Evolutionary conservation across 1,140 invertebrate genomes (phyloP).

Genomic region (Tyrophagus putrescentiae): DNA sequence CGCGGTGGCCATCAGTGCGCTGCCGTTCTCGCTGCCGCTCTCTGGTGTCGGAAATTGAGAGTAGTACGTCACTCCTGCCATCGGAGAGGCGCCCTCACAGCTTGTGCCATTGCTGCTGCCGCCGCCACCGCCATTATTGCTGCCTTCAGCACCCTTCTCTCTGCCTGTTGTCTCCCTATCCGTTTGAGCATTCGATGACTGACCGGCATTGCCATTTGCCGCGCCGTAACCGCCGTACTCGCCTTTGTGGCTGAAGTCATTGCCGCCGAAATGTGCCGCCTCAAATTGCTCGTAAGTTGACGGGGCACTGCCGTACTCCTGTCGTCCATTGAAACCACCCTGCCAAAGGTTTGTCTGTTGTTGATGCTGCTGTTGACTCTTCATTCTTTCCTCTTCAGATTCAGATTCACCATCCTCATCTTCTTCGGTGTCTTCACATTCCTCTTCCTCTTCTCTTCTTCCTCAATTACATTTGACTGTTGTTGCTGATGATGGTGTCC

Average conservation of each 20-base stretch:
- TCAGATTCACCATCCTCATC: background rate
- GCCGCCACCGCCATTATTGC: too few species aligned
- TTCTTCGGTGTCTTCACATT: background rate
- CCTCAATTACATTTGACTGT: background rate
- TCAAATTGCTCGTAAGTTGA: background rate
- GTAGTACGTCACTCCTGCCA: background rate
- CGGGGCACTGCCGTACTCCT: background rate
- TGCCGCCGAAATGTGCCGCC: background rate
- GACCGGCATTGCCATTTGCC: background rate
- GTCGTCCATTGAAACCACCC: background rate
- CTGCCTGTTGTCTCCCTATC: background rate
- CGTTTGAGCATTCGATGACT: background rate
- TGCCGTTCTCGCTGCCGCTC: background rate
- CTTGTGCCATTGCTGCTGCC: too few species aligned
- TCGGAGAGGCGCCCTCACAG: background rate
- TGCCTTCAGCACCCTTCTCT: too few species aligned
- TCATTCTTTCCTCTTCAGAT: background rate
- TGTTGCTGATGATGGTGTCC: background rate
- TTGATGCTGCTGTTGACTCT: background rate
- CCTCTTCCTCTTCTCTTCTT: background rate
- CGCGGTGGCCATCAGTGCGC: background rate
- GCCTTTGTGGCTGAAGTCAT: background rate
- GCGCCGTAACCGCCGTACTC: too few species aligned
- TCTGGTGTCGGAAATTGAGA: slow-evolving; percentile 8
- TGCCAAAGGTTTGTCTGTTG: background rate